Base-by-base conservation (phyloP, 2,113 vertebrate species). In the Trematomus loennbergii region DNA sequence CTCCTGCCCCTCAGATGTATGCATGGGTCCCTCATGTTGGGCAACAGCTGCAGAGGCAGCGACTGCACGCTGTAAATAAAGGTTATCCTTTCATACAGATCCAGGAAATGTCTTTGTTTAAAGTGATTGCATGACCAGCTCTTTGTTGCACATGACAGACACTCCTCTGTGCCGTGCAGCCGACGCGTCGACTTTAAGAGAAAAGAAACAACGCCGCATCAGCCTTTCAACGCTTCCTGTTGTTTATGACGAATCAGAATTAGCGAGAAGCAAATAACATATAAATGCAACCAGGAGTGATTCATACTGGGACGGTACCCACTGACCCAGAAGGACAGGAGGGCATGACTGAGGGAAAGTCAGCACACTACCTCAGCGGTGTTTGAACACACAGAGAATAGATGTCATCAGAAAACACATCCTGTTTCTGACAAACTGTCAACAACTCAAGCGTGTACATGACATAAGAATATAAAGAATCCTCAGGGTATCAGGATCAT, bases 41-140 rank as follows among this genome's bases (percentile, higher is more conserved):
- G 81, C 83, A 91, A 87, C 93, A 93, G 89, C 91, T 93, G 91
- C 89, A 89, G 13, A 71, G 55, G 85, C 75, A 84, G 78, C 81
- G 69, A 72, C 53, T 83, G 79, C 83, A 81, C 50, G 84, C 59
- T 81, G 85, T 83, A 90, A 94, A 94, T 90, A 88, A 85, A 91
- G 92, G 89, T 91, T 84, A 87, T 83, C 89, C 75, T 77, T 88
- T 92, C 86, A 90, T 86, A 87, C 86, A 60, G 82, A 88, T 91
- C 87, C 91, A 75, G 88, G 82, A 92, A 83, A 85, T 58, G 65
- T 66, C 85, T 94, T 93, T 94, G 91, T 94, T 92, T 86, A 87
- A 87, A 71, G 49, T 72, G 89, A 91, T 92, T 91, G 91, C 87
- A 72, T 75, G 87, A 86, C 92, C 84, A 81, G 68, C 70, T 79